phyloP scores from a whole-genome alignment of 1,140 invertebrate genomes.

The Hyles euphorbiae region DNA sequence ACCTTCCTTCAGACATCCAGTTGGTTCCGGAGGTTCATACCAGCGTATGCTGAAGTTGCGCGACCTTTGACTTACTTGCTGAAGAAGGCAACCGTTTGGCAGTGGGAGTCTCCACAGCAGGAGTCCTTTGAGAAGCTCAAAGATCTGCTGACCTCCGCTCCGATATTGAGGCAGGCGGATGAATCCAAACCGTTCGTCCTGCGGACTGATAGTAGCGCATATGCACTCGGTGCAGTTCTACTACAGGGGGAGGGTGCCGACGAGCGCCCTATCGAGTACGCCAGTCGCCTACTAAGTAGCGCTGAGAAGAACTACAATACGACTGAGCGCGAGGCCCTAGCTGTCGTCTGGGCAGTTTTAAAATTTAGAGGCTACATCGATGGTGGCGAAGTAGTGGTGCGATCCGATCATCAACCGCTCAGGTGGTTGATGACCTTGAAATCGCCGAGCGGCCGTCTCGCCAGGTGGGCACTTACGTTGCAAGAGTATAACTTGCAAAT shows the following conservation, averaged over 20 bases:
- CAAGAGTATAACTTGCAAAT: slow-evolving; percentile 33
- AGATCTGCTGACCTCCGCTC: slow-evolving; percentile 17
- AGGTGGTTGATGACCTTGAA: slow-evolving; percentile 64
- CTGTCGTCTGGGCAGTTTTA: slow-evolving; percentile 62
- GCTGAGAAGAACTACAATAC: slow-evolving; percentile 63
- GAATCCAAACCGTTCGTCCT: slow-evolving; percentile 32
- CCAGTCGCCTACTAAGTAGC: slow-evolving; percentile 37
- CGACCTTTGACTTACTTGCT: slow-evolving; percentile 46
- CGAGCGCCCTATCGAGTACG: slow-evolving; percentile 61
- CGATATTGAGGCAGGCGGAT: slow-evolving; percentile 31
- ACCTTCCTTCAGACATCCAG: slow-evolving; percentile 40
- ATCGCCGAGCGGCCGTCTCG: slow-evolving; percentile 44
- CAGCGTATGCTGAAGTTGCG: slow-evolving; percentile 48
- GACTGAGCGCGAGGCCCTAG: slow-evolving; percentile 66
- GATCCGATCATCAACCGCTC: slow-evolving; percentile 63
- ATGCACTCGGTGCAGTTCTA: slow-evolving; percentile 38
- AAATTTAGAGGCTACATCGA: slow-evolving; percentile 53
- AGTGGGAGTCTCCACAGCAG: slow-evolving; percentile 21
- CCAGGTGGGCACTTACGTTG: slow-evolving; percentile 37
- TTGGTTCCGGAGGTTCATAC: slow-evolving; percentile 58
- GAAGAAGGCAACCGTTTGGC: slow-evolving; percentile 37
- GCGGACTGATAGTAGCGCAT: slow-evolving; percentile 41
- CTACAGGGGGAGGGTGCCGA: slow-evolving; percentile 23
- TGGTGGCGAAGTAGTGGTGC: slow-evolving; percentile 48
- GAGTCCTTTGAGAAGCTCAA: slow-evolving; percentile 18